A percentile compares a stretch with the other conserved stretches of the same genome.
These are phyloP conservation scores for Lymantria dispar DNA, from an alignment of 2,888 invertebrate genomes.

Conservation along the genomic window DNA sequence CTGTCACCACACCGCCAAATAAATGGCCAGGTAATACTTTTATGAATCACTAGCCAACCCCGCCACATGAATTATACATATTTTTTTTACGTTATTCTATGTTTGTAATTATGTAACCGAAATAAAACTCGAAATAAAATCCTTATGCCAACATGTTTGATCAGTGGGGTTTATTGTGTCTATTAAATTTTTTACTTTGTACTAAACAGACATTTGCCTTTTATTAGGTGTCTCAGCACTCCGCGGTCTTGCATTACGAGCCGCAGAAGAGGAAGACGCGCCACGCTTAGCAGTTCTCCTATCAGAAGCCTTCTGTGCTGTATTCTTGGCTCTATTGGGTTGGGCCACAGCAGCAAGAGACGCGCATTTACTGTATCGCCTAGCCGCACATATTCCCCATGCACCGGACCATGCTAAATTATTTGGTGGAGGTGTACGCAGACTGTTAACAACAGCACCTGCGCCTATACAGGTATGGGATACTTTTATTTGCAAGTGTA, in stretches of 20 bases:
- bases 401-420: slow-evolving; percentile 90
- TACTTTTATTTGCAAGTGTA: too few relatives aligned
- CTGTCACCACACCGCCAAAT: slow-evolving; percentile 90
- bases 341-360: slow-evolving; percentile 97
- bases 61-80: too few relatives aligned
- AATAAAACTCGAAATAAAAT: too few relatives aligned
- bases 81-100: too few relatives aligned
- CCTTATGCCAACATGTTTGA: too few relatives aligned
- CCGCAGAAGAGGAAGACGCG: slow-evolving; percentile 96
- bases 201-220: background rate
- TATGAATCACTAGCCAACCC: too few relatives aligned
- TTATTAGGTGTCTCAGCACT: slow-evolving; percentile 91
- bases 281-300: slow-evolving; percentile 95
- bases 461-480: slow-evolving; percentile 59
- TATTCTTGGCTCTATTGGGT: slow-evolving; percentile 94
- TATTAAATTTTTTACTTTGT: too few relatives aligned
- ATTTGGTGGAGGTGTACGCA: slow-evolving; percentile 95
- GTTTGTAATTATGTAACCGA: too few relatives aligned
- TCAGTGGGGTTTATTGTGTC: too few relatives aligned
- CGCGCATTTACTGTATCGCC: slow-evolving; percentile 93
- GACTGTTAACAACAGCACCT: slow-evolving; percentile 91
- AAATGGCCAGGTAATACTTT: slow-evolving; percentile 90
- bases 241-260: slow-evolving; percentile 93
- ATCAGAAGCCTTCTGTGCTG: slow-evolving; percentile 96
- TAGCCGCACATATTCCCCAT: slow-evolving; percentile 91